Base-by-base conservation (phyloP, 1,140 invertebrate genomes). In the Pseudomyrmex cubaensis region DNA sequence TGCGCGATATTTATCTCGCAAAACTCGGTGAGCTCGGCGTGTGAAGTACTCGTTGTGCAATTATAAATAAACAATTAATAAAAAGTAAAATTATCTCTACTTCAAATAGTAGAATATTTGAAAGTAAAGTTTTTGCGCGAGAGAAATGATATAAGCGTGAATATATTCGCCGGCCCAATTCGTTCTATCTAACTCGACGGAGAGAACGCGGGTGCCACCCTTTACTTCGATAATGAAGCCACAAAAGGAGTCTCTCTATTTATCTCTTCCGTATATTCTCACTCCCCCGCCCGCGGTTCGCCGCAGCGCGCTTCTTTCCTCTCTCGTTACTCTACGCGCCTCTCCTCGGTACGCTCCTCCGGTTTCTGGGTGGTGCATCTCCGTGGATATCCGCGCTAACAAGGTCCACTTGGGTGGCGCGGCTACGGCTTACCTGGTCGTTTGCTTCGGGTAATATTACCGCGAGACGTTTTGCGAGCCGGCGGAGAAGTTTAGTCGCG, bases 321-420 rank as follows among this genome's bases (percentile, higher is more conserved):
- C 54, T 63, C 76, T 84, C 85, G 59, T 80, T 87, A 64, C 61
- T 83, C 46, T 57, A 67, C 75, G 61, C 80, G 72, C 76, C 22
- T 84, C 82, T 44, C 82, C 82, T 44, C 82, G 76, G 61, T 90
- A 76, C 48, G 61, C 85, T 87, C 87, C 87, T 91, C 87, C 80
- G 74, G 90, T 93, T 92, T 91, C 91, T 92, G 89, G 89, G 91
- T 92, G 90, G 91, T 87, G 87, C 77, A 77, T 85, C 84, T 72
- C 54, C 74, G 67, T 66, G 62, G 69, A 89, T 90, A 90, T 86
- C 84, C 85, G 85, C 86, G 89, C 90, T 93, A 93, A 93, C 91
- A 91, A 93, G 92, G 89, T 92, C 92, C 90, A 92, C 92, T 92
- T 93, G 92, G 92, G 91, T 93, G 92, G 92, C 85, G 82, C 82